These are phyloP conservation scores for Arge pagana DNA, from an alignment of 2,888 invertebrate genomes.

Conservation along the genomic window DNA sequence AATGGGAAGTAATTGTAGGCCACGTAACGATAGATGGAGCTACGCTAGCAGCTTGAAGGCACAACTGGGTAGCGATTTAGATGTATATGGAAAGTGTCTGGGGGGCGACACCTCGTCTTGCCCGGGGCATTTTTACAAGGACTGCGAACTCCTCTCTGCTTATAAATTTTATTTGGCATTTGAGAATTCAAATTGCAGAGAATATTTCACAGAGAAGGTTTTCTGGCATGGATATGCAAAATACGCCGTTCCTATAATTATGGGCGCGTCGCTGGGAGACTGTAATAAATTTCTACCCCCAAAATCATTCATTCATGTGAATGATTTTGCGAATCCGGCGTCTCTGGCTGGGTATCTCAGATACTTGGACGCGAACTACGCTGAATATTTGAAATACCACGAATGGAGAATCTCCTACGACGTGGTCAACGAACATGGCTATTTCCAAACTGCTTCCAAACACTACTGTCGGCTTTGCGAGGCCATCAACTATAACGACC, in stretches of 20 bases:
- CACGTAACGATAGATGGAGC: conserved; percentile 60
- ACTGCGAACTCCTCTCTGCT: conserved; percentile 63
- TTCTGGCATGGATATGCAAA: conserved; percentile 70
- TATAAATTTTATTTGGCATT: conserved; percentile 74
- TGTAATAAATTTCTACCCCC: conserved; percentile 65
- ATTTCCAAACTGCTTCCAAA: conserved; percentile 64
- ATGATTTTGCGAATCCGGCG: conserved; percentile 61
- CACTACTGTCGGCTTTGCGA: conserved; percentile 72
- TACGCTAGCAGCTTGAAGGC: conserved; percentile 64
- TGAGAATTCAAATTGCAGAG: conserved; percentile 71
- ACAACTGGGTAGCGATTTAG: conserved; percentile 61
- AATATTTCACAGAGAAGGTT: conserved; percentile 74
- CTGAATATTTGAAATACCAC: conserved; percentile 60
- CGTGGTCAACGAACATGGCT: conserved; percentile 70
- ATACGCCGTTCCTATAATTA: conserved; percentile 68
- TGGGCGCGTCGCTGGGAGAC: conserved; percentile 62
- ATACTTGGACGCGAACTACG: conserved; percentile 57
- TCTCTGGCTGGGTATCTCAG: conserved; percentile 62
- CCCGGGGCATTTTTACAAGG: conserved; percentile 66
- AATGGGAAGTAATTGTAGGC: conserved; percentile 66
- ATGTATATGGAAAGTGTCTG: conserved; percentile 64
- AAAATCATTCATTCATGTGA: conserved; percentile 66
- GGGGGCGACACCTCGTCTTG: conserved; percentile 62
- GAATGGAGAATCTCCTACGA: conserved; percentile 65
- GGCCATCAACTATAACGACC: conserved; percentile 68